Evolutionary conservation across 2,797 vertebrate genomes (phyloP).

Genomic region (Sebastes kiyomatsui): DNA sequence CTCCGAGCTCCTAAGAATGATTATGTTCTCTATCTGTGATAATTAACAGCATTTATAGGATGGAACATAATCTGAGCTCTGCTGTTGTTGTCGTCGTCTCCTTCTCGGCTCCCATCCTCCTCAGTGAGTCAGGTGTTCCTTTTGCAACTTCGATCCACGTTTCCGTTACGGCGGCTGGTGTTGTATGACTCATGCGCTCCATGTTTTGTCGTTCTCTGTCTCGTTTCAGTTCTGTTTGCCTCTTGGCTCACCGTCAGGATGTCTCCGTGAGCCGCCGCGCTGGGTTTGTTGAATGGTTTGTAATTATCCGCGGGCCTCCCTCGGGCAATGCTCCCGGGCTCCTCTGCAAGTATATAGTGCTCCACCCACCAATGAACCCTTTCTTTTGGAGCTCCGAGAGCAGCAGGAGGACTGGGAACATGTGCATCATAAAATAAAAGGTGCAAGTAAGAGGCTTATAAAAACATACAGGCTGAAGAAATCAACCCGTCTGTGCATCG

Average conservation of each 20-base stretch:
- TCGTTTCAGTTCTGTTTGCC: constrained; percentile 57
- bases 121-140: constrained; percentile 41
- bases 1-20: constrained; percentile 12
- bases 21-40: constrained; percentile 5
- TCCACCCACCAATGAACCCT: constrained; percentile 45
- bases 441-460: constrained; percentile 14
- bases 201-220: constrained; percentile 30
- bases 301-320: constrained; percentile 79
- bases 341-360: constrained; percentile 49
- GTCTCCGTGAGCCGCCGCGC: constrained; percentile 48
- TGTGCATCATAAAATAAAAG: background rate
- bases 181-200: constrained; percentile 50
- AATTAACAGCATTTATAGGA: constrained; percentile 3
- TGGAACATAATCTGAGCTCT: background rate
- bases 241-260: constrained; percentile 56
- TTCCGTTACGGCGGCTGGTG: constrained; percentile 26
- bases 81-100: constrained; percentile 1
- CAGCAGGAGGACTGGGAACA: constrained; percentile 20
- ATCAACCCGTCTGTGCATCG: background rate
- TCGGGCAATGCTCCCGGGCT: constrained; percentile 68
- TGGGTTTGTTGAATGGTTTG: constrained; percentile 77
- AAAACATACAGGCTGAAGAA: constrained; percentile 4
- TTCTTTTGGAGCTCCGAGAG: constrained; percentile 29
- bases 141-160: constrained; percentile 15
- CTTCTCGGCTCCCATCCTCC: background rate